These are phyloP conservation scores for Carollia perspicillata DNA, from an alignment of 2,113 vertebrate genomes.

Conservation along the genomic window DNA sequence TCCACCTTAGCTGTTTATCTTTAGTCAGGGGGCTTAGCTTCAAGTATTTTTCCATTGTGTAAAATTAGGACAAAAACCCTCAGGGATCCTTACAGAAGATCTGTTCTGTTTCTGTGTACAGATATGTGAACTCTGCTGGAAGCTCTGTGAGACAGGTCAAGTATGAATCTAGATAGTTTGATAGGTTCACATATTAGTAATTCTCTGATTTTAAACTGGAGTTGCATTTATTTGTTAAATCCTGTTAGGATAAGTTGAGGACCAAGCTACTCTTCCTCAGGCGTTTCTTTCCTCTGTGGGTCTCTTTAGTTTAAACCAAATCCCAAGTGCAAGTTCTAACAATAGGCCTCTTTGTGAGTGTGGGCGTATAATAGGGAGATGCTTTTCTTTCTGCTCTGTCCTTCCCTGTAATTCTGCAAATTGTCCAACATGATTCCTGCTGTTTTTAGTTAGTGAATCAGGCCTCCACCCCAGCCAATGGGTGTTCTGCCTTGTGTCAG, in stretches of 20 bases:
- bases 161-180: neutral
- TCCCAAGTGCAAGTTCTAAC: conserved; percentile 55
- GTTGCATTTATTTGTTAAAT: neutral
- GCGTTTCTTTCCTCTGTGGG: conserved; percentile 18
- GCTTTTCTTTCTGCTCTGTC: neutral
- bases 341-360: conserved; percentile 54
- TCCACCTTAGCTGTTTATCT: neutral
- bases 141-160: neutral
- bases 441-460: neutral
- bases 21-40: neutral
- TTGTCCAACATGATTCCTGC: neutral
- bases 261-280: neutral
- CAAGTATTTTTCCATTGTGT: conserved; percentile 7
- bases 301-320: conserved; percentile 16
- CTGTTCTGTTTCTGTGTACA: neutral
- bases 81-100: neutral
- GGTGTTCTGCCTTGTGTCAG: conserved; percentile 3
- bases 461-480: neutral
- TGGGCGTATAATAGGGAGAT: neutral
- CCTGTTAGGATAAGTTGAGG: neutral
- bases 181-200: neutral
- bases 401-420: conserved; percentile 49
- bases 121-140: neutral
- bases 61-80: neutral
- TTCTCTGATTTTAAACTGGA: neutral